These are phyloP conservation scores for Capra hircus DNA, from an alignment of 2,113 vertebrate genomes.

Conservation along the genomic window DNA sequence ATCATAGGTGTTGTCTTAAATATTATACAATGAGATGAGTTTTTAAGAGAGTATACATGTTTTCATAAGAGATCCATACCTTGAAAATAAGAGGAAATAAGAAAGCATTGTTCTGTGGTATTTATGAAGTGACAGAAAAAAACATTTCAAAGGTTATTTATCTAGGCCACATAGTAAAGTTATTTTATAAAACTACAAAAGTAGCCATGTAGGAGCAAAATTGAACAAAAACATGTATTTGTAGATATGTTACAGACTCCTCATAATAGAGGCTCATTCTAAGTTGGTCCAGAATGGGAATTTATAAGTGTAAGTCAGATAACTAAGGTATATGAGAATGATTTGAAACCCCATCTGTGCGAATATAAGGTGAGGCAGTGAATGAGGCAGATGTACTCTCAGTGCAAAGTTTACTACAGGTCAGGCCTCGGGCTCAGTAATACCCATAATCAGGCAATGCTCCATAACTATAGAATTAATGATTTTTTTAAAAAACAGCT, in stretches of 20 bases:
- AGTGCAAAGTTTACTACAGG: background rate
- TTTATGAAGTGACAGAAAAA: background rate
- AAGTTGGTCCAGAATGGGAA: background rate
- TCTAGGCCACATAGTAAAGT: background rate
- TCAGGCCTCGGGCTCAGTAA: background rate
- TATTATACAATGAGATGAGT: background rate
- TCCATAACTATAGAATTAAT: background rate
- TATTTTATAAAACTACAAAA: slow-evolving; percentile 13
- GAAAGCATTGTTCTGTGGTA: background rate
- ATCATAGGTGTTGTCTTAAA: background rate
- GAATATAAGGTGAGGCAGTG: background rate
- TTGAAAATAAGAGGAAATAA: background rate
- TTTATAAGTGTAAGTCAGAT: background rate
- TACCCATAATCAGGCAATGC: background rate
- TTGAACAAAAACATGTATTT: background rate
- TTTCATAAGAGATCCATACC: background rate
- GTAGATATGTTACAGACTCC: background rate
- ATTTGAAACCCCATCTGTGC: background rate
- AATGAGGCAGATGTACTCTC: background rate
- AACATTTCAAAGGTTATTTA: background rate
- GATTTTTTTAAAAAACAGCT: background rate
- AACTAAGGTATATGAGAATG: background rate
- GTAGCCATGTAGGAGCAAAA: background rate
- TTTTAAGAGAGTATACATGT: background rate
- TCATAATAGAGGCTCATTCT: background rate